These are phyloP conservation scores for Brachionus plicatilis DNA, from an alignment of 1,140 invertebrate species.

Conservation along the genomic window DNA sequence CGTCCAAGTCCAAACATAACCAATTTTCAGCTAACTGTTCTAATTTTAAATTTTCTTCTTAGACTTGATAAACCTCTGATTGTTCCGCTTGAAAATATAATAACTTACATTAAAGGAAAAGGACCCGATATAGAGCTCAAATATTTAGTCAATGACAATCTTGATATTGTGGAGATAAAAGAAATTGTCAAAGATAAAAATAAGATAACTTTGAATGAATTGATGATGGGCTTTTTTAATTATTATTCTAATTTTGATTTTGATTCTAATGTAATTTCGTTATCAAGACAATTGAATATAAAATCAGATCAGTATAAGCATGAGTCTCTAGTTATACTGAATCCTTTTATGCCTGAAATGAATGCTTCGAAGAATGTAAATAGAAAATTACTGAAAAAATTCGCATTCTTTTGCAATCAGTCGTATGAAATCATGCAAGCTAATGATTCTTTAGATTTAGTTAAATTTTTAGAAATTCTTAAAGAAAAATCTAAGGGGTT, in stretches of 20 bases:
- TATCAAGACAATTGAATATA: neutral
- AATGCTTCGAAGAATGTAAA: slow-evolving; percentile 31
- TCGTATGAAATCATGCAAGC: neutral
- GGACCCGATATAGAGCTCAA: neutral
- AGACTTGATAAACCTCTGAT: slow-evolving; percentile 32
- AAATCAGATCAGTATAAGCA: neutral
- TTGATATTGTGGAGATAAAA: neutral
- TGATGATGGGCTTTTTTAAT: slow-evolving; percentile 15
- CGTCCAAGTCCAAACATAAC: slow-evolving; percentile 25
- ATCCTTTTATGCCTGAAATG: slow-evolving; percentile 26
- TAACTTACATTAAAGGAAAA: neutral
- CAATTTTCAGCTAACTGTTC: slow-evolving; percentile 28
- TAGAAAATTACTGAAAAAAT: neutral
- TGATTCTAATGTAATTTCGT: neutral
- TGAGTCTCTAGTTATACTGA: neutral
- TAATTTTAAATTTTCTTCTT: slow-evolving; percentile 18
- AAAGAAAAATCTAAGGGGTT: neutral
- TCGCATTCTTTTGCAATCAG: neutral
- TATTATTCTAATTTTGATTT: slow-evolving; percentile 39
- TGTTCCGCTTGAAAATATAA: neutral
- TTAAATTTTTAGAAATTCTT: neutral
- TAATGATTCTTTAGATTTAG: neutral
- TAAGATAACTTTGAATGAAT: neutral
- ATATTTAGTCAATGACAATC: neutral
- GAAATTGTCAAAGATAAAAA: neutral